Conservation (phyloP, 2,113 vertebrate genomes). For the Parus major region DNA sequence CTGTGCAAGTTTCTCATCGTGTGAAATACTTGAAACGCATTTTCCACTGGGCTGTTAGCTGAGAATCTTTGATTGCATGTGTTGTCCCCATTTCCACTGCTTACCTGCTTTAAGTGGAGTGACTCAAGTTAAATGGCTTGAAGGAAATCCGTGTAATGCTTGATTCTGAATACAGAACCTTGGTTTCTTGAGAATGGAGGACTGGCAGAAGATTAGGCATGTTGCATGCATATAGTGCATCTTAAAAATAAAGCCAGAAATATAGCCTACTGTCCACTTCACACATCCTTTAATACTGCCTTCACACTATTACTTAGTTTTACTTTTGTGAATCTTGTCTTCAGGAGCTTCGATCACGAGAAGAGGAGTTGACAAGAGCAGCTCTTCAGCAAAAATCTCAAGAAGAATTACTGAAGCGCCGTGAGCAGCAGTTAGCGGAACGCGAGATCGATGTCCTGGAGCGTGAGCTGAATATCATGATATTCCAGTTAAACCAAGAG, state of each 20-base stretch:
- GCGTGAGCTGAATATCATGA: constrained; percentile 93
- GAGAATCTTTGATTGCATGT: background rate
- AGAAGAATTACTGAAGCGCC: constrained; percentile 87
- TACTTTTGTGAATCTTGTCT: background rate
- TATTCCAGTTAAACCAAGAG: constrained; percentile 95
- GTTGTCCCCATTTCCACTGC: background rate
- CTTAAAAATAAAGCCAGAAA: background rate
- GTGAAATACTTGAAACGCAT: background rate
- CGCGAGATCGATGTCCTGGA: constrained; percentile 93
- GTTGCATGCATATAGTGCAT: background rate
- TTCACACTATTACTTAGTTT: background rate
- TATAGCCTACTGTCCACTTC: background rate
- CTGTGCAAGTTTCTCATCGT: background rate
- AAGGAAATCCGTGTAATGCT: background rate
- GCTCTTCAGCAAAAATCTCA: constrained; percentile 95
- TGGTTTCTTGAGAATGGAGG: background rate
- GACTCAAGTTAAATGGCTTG: background rate
- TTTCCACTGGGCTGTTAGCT: background rate
- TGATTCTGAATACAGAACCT: background rate
- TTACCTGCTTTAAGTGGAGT: background rate
- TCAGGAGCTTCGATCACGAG: constrained; percentile 92
- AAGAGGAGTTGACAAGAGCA: constrained; percentile 92
- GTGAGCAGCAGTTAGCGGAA: constrained; percentile 91
- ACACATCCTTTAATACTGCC: background rate
- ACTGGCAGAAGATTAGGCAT: background rate